phyloP scores from a whole-genome alignment of 2,888 invertebrate species.

The Platycheirus rosarum region DNA sequence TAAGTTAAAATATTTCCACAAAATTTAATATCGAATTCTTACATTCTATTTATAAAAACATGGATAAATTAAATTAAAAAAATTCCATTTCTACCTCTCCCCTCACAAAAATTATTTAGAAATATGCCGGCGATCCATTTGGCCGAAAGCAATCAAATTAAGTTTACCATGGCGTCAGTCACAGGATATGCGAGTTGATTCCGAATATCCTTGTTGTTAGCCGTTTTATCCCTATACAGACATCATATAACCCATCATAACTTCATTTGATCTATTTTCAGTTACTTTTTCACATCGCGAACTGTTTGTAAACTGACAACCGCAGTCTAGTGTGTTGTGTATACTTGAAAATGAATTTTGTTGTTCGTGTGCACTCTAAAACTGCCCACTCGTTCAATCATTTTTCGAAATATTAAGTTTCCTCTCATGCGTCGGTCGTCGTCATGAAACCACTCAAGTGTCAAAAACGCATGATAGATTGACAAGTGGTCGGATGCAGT shows the following conservation, averaged over 20 bases:
- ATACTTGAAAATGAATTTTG: conserved; percentile 28
- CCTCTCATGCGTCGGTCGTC: no score
- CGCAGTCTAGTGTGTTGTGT: no score
- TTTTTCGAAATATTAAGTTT: conserved; percentile 43
- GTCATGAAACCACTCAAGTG: conserved; percentile 50
- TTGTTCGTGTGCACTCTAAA: conserved; percentile 15
- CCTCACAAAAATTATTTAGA: background rate
- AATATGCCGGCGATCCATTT: conserved; percentile 6
- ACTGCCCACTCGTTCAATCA: background rate
- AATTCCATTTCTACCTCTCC: no score
- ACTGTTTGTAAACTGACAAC: conserved; percentile 10
- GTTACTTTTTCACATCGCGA: conserved; percentile 18
- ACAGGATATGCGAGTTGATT: conserved; percentile 25
- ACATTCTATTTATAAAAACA: no score
- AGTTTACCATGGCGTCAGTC: conserved; percentile 33
- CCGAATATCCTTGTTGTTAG: background rate
- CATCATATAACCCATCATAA: conserved; percentile 49
- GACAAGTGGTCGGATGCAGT: conserved; percentile 15
- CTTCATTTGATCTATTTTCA: conserved; percentile 30
- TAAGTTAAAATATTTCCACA: no score
- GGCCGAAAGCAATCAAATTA: conserved; percentile 49
- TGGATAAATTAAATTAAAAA: no score
- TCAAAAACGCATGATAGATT: conserved; percentile 39
- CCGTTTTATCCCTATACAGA: background rate
- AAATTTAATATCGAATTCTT: no score